Evolutionary conservation across 1,140 invertebrate species (phyloP).

Genomic region (Ceratitis capitata): DNA sequence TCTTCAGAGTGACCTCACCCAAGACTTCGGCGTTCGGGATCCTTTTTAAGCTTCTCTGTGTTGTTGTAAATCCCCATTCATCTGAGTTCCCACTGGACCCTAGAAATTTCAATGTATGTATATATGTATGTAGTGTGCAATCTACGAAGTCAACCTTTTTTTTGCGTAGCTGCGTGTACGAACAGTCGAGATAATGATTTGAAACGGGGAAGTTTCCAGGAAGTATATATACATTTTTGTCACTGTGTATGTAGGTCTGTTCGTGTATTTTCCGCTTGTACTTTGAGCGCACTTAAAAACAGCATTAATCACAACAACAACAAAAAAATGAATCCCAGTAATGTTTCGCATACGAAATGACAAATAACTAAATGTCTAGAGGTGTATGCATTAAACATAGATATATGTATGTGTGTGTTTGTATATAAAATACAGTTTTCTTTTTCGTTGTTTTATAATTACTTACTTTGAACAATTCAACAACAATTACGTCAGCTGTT

Average conservation of each 20-base stretch:
- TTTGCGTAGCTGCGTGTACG: not conserved
- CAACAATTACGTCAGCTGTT: conserved; percentile 20
- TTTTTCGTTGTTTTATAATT: not conserved
- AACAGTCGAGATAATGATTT: conserved; percentile 1
- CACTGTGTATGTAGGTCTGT: not conserved
- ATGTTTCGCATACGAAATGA: not conserved
- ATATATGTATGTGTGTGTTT: too few species aligned
- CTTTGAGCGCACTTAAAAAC: not conserved
- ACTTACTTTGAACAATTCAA: not conserved
- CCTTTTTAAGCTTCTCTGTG: too few species aligned
- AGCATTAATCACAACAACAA: not conserved
- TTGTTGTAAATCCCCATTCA: not conserved
- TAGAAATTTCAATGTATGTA: too few species aligned
- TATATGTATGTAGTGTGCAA: not conserved
- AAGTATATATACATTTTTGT: not conserved
- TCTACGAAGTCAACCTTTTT: not conserved
- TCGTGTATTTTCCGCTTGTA: not conserved
- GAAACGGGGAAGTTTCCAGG: conserved; percentile 2
- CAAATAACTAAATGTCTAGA: too few species aligned
- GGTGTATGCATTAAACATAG: too few species aligned
- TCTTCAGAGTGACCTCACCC: too few species aligned
- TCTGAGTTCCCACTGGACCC: too few species aligned
- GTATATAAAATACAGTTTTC: too few species aligned
- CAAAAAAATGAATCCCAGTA: not conserved
- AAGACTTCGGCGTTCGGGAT: too few species aligned